Evolutionary conservation across 2,888 invertebrate species (phyloP).

Genomic region (Hyalella azteca): DNA sequence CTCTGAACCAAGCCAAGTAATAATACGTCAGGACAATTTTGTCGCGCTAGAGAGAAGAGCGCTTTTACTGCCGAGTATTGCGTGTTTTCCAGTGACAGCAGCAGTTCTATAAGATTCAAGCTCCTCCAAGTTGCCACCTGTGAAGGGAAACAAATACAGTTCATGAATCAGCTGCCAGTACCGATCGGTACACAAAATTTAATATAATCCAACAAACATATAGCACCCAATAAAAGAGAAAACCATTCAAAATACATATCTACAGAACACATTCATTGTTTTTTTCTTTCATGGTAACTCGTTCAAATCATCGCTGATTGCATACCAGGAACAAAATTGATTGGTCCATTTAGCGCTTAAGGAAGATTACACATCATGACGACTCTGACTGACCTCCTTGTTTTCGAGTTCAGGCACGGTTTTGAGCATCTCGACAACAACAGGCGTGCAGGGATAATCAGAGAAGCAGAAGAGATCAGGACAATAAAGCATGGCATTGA

Average conservation of each 20-base stretch:
- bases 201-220: too few species aligned
- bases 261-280: too few species aligned
- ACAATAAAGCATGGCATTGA: conserved; percentile 84
- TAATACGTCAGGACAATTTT: conserved; percentile 93
- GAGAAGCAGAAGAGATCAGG: conserved; percentile 94
- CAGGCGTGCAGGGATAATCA: conserved; percentile 86
- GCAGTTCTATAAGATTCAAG: conserved; percentile 84
- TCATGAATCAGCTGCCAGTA: too few species aligned
- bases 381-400: conserved; percentile 76
- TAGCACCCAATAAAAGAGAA: too few species aligned
- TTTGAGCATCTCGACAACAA: conserved; percentile 87
- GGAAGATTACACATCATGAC: too few species aligned
- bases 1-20: conserved; percentile 88
- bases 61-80: conserved; percentile 74
- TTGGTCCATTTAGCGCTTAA: too few species aligned
- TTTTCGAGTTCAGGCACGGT: conserved; percentile 93
- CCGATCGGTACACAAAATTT: too few species aligned
- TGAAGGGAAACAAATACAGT: too few species aligned
- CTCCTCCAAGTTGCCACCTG: conserved; percentile 72
- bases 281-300: too few species aligned
- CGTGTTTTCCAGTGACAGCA: conserved; percentile 85
- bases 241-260: too few species aligned
- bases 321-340: too few species aligned
- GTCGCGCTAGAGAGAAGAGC: conserved; percentile 87
- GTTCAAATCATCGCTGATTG: too few species aligned